Evolutionary conservation across 2,797 vertebrate genomes (phyloP).

Genomic region (Gymnoscopelus braueri): DNA sequence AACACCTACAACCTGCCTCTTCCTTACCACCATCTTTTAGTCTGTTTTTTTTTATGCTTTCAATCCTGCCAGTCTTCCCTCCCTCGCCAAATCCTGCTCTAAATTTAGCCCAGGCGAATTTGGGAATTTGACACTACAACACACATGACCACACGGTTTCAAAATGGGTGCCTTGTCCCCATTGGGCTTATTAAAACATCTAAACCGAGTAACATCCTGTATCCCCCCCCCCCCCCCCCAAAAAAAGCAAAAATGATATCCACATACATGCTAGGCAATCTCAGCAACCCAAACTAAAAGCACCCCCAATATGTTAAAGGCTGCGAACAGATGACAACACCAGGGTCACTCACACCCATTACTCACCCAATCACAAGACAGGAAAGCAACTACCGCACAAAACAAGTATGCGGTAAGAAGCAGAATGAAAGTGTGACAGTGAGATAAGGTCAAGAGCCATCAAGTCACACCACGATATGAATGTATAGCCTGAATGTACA

Average conservation of each 20-base stretch:
- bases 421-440: conserved; percentile 33
- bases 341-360: conserved; percentile 54
- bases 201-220: conserved; percentile 16
- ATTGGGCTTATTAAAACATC: conserved; percentile 34
- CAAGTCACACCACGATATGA: conserved; percentile 36
- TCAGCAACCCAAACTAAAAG: not conserved
- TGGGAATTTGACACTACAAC: conserved; percentile 76
- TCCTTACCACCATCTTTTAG: conserved; percentile 10
- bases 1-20: not conserved
- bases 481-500: conserved; percentile 42
- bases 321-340: conserved; percentile 27
- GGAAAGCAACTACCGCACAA: conserved; percentile 8
- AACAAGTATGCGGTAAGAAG: conserved; percentile 5
- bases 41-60: conserved; percentile 38
- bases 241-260: not conserved
- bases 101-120: conserved; percentile 75
- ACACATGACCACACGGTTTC: conserved; percentile 63
- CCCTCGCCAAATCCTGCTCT: conserved; percentile 43
- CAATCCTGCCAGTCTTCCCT: conserved; percentile 25
- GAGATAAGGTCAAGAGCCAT: conserved; percentile 62
- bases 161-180: conserved; percentile 38
- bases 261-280: not conserved
- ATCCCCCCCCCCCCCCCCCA: no score
- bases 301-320: no score
- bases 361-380: conserved; percentile 19